Percentiles rank a stretch among this genome's conserved stretches.
These are phyloP conservation scores for Melanaphis sacchari DNA, from an alignment of 1,140 invertebrate genomes.

Conservation along the genomic window DNA sequence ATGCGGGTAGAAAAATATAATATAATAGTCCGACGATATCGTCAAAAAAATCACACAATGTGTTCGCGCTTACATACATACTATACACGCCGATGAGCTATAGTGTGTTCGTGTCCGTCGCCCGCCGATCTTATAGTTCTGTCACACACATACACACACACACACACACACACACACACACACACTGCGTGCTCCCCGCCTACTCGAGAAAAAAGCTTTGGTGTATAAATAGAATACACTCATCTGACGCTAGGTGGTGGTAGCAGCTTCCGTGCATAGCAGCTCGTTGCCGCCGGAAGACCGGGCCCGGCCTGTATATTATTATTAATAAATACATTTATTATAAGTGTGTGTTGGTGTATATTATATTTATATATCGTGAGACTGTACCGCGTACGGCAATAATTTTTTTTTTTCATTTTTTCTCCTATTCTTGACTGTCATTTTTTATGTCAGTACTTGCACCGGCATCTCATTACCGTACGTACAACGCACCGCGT, in stretches of 20 bases:
- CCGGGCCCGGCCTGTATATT: not conserved
- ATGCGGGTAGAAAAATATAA: not conserved
- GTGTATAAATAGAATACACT: not conserved
- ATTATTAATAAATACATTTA: slow-evolving; percentile 18
- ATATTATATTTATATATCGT: not conserved
- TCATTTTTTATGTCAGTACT: not conserved
- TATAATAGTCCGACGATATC: not conserved
- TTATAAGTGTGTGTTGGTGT: not conserved
- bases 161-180: not conserved
- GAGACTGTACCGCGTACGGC: not conserved
- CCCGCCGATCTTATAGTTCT: not conserved
- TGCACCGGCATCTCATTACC: not conserved
- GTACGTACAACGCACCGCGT: not conserved
- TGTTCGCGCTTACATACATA: not conserved
- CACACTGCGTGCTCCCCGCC: not conserved
- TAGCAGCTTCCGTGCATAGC: not conserved
- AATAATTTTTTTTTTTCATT: not conserved
- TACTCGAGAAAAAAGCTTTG: not conserved
- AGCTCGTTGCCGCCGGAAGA: not conserved
- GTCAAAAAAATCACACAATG: not conserved
- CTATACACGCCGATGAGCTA: not conserved
- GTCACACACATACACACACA: not conserved
- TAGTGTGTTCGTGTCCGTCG: not conserved
- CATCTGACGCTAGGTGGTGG: not conserved
- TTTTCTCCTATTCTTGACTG: not conserved